Percentiles rank a stretch among this genome's conserved stretches.
phyloP scores from a whole-genome alignment of 37 sponge, comb jelly and placozoan species.

The Petrosia ficiformis region DNA sequence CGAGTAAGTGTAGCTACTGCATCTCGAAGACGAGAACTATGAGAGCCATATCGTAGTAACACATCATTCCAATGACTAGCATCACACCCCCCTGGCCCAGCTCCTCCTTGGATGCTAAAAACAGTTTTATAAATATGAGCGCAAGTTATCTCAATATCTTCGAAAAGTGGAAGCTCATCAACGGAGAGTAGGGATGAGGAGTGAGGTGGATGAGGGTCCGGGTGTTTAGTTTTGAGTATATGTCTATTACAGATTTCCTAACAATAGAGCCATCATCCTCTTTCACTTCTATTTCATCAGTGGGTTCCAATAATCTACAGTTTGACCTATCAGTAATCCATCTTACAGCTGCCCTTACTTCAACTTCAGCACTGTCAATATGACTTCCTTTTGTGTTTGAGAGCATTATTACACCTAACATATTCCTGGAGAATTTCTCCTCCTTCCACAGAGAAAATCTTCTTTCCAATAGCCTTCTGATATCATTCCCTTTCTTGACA shows the following conservation, averaged over 20 bases:
- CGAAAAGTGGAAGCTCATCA: conserved; percentile 1
- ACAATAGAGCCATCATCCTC: neutral
- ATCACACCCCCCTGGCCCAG: conserved; percentile 9
- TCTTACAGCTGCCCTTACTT: neutral
- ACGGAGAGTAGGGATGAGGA: neutral
- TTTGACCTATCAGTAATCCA: conserved; percentile 1
- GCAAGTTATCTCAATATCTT: conserved; percentile 5
- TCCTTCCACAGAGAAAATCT: conserved; percentile 5
- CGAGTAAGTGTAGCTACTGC: conserved; percentile 11
- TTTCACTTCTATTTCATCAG: neutral
- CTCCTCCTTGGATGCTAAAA: neutral
- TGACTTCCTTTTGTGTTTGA: neutral
- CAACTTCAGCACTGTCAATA: neutral
- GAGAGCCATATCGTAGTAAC: conserved; percentile 6
- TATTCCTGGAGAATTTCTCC: conserved; percentile 5
- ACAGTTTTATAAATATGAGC: conserved; percentile 5
- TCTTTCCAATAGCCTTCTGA: conserved; percentile 5
- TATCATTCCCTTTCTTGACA: conserved; percentile 12
- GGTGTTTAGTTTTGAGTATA: neutral
- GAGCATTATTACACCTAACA: conserved; percentile 16
- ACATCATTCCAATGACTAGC: neutral
- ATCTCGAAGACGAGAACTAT: neutral
- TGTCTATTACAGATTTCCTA: neutral
- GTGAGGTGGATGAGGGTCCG: neutral
- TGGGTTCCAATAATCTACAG: neutral